These are phyloP conservation scores for Leucophenga varia DNA, from an alignment of 1,140 invertebrate genomes.

Conservation along the genomic window DNA sequence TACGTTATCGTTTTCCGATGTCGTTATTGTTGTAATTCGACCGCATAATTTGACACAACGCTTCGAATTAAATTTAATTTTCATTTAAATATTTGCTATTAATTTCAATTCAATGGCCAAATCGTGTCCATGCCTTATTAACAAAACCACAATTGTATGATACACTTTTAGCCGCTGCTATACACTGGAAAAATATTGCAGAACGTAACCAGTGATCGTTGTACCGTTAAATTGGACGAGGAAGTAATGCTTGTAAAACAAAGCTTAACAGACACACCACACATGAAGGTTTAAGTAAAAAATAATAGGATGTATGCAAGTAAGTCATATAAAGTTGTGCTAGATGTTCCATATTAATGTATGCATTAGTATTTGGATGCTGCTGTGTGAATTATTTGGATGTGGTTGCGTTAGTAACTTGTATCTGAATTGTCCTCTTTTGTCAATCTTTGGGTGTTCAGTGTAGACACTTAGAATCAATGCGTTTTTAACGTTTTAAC, in stretches of 20 bases:
- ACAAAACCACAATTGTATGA: background rate
- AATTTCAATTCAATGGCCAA: conserved; percentile 3
- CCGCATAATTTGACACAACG: no score
- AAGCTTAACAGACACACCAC: no score
- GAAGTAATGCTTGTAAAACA: conserved; percentile 6
- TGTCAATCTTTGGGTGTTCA: conserved; percentile 99
- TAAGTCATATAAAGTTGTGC: no score
- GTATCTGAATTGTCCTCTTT: conserved; percentile 64
- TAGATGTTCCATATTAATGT: background rate
- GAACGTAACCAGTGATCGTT: conserved; percentile 15
- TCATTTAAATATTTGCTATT: no score
- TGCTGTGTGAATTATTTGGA: background rate
- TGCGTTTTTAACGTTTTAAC: conserved; percentile 82
- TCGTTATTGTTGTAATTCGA: no score
- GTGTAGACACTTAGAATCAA: conserved; percentile 94
- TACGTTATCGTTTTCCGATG: no score
- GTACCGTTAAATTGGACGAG: conserved; percentile 1
- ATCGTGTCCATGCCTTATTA: conserved; percentile 1
- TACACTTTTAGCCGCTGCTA: background rate
- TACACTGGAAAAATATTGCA: background rate
- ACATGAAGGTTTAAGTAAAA: conserved; percentile 12
- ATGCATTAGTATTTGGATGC: background rate
- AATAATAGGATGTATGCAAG: no score
- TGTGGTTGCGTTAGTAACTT: background rate
- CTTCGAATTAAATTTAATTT: no score